Conservation (phyloP, 2,888 invertebrate species). For the Drosophila formosana region DNA sequence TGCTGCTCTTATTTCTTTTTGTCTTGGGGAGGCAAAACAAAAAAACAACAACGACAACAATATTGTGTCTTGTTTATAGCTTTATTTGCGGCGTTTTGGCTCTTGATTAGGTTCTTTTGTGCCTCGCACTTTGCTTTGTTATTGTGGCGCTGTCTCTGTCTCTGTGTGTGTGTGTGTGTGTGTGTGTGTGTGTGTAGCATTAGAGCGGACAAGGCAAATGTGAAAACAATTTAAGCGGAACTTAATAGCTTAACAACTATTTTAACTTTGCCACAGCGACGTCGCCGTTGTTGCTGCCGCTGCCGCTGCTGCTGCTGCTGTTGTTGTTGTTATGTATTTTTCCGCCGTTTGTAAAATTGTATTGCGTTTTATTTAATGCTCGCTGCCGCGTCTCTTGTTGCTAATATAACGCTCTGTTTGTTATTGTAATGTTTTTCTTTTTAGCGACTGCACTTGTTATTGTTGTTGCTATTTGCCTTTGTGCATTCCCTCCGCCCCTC, state of each 20-base stretch:
- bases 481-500: constrained; percentile 38
- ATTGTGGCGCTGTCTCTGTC: constrained; percentile 24
- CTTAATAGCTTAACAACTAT: constrained; percentile 75
- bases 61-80: constrained; percentile 77
- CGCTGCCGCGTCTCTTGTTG: constrained; percentile 25
- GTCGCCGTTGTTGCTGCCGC: constrained; percentile 20
- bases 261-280: constrained; percentile 60
- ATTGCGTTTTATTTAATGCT: constrained; percentile 77
- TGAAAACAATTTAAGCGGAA: constrained; percentile 79
- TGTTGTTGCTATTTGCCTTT: constrained; percentile 40
- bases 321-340: constrained; percentile 47
- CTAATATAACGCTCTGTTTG: constrained; percentile 14
- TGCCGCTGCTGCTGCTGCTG: constrained; percentile 19
- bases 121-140: constrained; percentile 62
- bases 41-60: constrained; percentile 37
- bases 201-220: constrained; percentile 61
- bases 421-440: constrained; percentile 24
- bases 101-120: constrained; percentile 80
- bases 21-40: constrained; percentile 43
- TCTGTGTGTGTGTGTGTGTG: constrained; percentile 10
- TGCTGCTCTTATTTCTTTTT: constrained; percentile 69
- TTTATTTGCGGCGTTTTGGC: constrained; percentile 78
- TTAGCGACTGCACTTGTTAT: constrained; percentile 27
- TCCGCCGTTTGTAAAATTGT: constrained; percentile 63
- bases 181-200: constrained; percentile 45